Evolutionary conservation across 2,113 vertebrate genomes (phyloP), one percentile per base, ranked within the genome.

Genomic region (Boulengeromyrus knoepffleri): DNA sequence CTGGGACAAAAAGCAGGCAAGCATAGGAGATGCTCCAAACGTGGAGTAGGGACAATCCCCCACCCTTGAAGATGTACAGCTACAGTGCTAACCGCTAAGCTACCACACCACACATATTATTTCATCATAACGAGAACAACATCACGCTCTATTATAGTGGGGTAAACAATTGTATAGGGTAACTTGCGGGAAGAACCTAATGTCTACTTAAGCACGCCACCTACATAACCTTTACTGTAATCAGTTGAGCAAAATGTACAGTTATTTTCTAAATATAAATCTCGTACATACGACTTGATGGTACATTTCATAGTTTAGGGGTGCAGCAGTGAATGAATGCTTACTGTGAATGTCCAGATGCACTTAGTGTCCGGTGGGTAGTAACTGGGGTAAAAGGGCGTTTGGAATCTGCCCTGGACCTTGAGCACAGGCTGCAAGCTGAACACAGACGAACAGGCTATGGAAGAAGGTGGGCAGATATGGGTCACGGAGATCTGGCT

Each of bases 311-410:
- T 19, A 31, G 12, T 39, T 77, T 39, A 17, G 12, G 31, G 31
- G 1, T 19, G 70, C 21, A 39, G 70, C 31, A 77, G 27, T 53
- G 47, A 17, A 50, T 52, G 56, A 88, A 90, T 46, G 17, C 96
- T 97, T 93, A 99, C 98, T 89, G 45, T 97, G 91, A 99, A 96
- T 49, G 93, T 96, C 98, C 98, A 99, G 92, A 95, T 97, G 90
- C 98, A 99, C 92, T 97, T 96, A 0, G 97, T 97, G 89, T 96
- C 95, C 0, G 98, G 98, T 0, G 98, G 96, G 91, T 99, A 99
- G 95, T 98, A 99, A 91, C 97, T 98, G 89, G 98, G 98, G 92
- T 96, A 98, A 93, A 97, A 97, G 0, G 98, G 98, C 0, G 98
- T 99, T 91, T 91, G 90, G 0, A 98, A 95, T 39, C 92, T 93